phyloP scores from a whole-genome alignment of 2,113 vertebrate genomes.

The Sinocyclocheilus grahami region DNA sequence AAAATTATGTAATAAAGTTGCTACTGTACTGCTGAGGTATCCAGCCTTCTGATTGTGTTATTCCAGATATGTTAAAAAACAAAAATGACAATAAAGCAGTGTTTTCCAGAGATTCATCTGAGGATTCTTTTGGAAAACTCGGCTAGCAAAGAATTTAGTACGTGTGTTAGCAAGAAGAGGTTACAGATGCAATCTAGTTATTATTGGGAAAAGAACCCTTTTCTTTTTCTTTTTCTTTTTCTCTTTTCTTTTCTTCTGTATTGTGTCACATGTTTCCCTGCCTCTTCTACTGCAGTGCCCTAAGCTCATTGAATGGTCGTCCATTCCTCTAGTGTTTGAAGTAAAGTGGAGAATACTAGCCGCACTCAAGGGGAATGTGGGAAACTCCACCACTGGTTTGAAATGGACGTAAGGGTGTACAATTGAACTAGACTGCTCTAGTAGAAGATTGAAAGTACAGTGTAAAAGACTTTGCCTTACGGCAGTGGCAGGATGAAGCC shows the following conservation, averaged over 20 bases:
- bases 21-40: neutral
- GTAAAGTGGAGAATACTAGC: constrained; percentile 3
- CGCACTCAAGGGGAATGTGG: neutral
- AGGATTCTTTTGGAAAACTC: neutral
- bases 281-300: neutral
- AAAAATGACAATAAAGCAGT: neutral
- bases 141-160: neutral
- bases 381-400: constrained; percentile 6
- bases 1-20: neutral
- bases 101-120: neutral
- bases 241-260: neutral
- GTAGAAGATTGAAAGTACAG: neutral
- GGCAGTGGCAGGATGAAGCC: constrained; percentile 31
- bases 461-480: constrained; percentile 11
- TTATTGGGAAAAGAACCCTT: neutral
- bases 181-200: neutral
- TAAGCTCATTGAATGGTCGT: constrained; percentile 7
- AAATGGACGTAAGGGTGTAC: constrained; percentile 24
- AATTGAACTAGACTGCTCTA: constrained; percentile 10
- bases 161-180: constrained; percentile 19
- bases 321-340: constrained; percentile 24
- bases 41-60: neutral
- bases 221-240: neutral
- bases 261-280: neutral
- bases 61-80: neutral